A percentile compares a stretch with the other conserved stretches of the same genome.
Conservation (phyloP, 2,888 invertebrate species). For the Platycheirus albimanus region DNA sequence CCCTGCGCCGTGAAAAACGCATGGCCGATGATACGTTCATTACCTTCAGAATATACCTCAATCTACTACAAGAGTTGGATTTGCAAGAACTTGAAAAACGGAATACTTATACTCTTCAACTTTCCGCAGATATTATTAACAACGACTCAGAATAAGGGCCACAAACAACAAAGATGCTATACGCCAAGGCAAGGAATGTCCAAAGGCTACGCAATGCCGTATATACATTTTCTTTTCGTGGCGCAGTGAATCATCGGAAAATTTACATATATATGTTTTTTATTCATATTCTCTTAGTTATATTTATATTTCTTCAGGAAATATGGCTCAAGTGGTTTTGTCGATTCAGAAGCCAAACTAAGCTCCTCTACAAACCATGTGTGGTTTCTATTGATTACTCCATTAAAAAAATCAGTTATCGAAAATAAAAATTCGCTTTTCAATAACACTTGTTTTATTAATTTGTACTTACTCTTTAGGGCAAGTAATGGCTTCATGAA, state of each 20-base stretch:
- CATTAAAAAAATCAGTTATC: conserved; percentile 49
- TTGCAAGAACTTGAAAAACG: conserved; percentile 85
- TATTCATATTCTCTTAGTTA: too few species aligned
- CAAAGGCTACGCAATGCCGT: conserved; percentile 78
- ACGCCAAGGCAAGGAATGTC: conserved; percentile 80
- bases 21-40: too few species aligned
- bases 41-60: conserved; percentile 77
- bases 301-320: conserved; percentile 12
- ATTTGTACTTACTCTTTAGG: too few species aligned
- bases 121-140: conserved; percentile 84
- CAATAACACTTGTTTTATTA: too few species aligned
- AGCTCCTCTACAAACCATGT: conserved; percentile 76
- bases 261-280: conserved; percentile 69
- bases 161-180: conserved; percentile 78
- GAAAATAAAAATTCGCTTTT: conserved; percentile 51
- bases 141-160: conserved; percentile 78
- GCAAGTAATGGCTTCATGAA: too few species aligned
- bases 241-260: conserved; percentile 78
- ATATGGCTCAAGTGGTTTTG: conserved; percentile 37
- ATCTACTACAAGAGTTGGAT: conserved; percentile 82
- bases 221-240: conserved; percentile 78
- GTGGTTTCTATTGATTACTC: conserved; percentile 79
- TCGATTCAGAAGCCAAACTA: conserved; percentile 38
- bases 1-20: too few species aligned
- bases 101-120: conserved; percentile 84